A percentile compares a stretch with the other conserved stretches of the same genome.
Evolutionary conservation across 2,113 vertebrate genomes (phyloP).

Genomic region (Nycticebus coucang): DNA sequence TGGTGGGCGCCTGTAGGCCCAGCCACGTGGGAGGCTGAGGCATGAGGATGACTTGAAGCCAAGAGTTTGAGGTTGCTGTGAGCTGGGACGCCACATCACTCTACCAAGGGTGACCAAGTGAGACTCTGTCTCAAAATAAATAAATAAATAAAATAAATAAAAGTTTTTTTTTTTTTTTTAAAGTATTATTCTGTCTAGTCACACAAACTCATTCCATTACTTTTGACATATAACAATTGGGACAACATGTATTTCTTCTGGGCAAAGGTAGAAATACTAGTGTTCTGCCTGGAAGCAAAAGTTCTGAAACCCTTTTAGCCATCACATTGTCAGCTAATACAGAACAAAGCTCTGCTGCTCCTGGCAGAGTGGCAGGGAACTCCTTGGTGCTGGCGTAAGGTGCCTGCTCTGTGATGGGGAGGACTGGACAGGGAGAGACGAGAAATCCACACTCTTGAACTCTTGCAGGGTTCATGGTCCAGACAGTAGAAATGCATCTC

Average conservation of each 20-base stretch:
- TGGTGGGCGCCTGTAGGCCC: no score
- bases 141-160: no score
- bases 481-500: neutral
- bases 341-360: neutral
- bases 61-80: no score
- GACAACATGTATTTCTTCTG: neutral
- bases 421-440: accelerated
- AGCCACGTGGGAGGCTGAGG: no score
- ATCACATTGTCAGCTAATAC: neutral
- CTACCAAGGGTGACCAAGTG: no score
- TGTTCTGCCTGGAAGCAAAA: neutral
- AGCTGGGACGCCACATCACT: no score
- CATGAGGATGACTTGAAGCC: no score
- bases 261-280: neutral
- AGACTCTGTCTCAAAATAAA: no score
- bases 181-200: neutral
- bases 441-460: neutral
- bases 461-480: neutral
- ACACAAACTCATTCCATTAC: neutral
- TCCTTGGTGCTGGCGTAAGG: neutral
- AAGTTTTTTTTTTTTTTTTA: no score
- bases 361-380: neutral
- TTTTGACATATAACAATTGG: neutral
- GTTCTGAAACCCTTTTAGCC: neutral
- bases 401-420: accelerated